Conservation (phyloP, 1,140 invertebrate species). For the Nymphalis io region DNA sequence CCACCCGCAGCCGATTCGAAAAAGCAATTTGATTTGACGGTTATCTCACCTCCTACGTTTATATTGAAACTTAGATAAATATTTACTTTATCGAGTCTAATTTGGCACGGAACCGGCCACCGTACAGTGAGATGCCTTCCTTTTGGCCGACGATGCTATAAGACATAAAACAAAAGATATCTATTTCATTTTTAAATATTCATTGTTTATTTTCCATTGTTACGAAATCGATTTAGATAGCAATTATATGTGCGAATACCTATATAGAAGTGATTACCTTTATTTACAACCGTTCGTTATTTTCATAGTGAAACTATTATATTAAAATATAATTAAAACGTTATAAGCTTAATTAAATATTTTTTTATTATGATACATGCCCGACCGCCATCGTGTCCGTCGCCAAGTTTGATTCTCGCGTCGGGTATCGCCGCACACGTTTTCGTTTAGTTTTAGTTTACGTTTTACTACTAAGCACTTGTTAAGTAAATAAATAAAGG, state of each 20-base stretch:
- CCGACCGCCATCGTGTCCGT: constrained; percentile 41
- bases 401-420: constrained; percentile 52
- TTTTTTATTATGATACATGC: constrained; percentile 8
- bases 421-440: constrained; percentile 50
- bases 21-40: constrained; percentile 77
- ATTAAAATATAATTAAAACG: neutral
- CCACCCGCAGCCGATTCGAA: constrained; percentile 73
- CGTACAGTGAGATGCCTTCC: constrained; percentile 45
- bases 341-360: neutral
- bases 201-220: neutral
- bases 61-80: constrained; percentile 79
- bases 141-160: constrained; percentile 42
- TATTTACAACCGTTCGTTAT: no score
- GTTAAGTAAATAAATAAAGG: constrained; percentile 76
- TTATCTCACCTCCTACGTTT: constrained; percentile 78
- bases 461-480: constrained; percentile 76
- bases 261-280: no score
- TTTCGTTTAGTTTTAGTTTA: constrained; percentile 63
- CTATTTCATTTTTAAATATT: neutral
- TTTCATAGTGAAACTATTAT: no score
- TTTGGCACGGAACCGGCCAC: constrained; percentile 72
- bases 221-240: neutral
- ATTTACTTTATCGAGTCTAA: constrained; percentile 78
- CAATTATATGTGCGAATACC: no score
- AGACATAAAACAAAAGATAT: constrained; percentile 39